Conservation (phyloP, 2,113 vertebrate species). For the Malurus alboscapulatus region DNA sequence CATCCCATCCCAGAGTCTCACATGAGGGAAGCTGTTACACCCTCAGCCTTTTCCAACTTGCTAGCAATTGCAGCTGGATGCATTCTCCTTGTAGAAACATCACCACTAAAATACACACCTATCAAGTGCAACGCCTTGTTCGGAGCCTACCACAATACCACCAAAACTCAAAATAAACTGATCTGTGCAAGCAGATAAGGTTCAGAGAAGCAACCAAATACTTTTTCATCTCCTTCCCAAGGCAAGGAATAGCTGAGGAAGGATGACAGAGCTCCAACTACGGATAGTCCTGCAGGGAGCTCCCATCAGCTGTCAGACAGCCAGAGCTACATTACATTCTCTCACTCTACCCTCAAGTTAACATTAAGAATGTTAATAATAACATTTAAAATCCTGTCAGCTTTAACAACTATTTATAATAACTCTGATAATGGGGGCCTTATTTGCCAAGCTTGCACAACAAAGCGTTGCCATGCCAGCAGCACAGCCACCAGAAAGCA, state of each 20-base stretch:
- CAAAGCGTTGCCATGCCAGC: neutral
- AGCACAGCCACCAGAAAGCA: neutral
- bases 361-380: conserved; percentile 37
- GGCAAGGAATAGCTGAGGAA: neutral
- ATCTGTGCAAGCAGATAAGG: neutral
- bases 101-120: neutral
- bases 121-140: neutral
- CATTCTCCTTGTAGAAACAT: neutral
- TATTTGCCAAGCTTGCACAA: conserved; percentile 18
- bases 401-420: conserved; percentile 51
- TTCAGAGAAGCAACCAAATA: neutral
- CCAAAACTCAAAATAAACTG: neutral
- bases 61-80: neutral
- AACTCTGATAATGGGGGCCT: conserved; percentile 21
- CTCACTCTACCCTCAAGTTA: neutral
- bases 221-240: neutral
- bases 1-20: neutral
- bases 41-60: neutral
- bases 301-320: neutral
- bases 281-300: neutral
- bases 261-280: neutral
- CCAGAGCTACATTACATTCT: neutral
- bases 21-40: neutral
- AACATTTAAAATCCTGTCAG: conserved; percentile 22
- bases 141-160: neutral